phyloP scores from a whole-genome alignment of 2,113 vertebrate genomes.

The Furnarius figulus region DNA sequence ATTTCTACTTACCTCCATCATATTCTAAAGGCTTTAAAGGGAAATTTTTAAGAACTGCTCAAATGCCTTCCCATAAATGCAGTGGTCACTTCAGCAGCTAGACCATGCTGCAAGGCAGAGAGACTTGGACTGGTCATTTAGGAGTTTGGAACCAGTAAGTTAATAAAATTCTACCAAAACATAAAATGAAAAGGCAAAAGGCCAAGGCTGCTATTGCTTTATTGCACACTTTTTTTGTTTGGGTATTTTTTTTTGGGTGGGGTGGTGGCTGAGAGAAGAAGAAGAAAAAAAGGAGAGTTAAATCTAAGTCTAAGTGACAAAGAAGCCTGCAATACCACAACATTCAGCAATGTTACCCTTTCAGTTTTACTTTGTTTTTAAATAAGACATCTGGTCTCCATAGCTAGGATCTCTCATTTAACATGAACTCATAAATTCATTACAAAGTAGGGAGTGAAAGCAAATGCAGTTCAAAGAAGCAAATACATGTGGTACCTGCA shows the following conservation, averaged over 20 bases:
- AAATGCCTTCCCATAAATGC: not conserved
- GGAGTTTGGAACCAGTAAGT: not conserved
- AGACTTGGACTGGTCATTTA: not conserved
- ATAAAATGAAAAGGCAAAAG: not conserved
- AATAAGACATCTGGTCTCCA: not conserved
- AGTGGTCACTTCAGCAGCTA: not conserved
- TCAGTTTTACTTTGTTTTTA: not conserved
- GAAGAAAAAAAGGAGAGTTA: not conserved
- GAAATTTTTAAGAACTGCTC: not conserved
- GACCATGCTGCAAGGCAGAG: not conserved
- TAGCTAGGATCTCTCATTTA: not conserved
- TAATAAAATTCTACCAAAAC: not conserved
- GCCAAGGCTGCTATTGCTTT: not conserved
- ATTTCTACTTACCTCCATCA: not conserved
- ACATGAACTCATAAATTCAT: not conserved
- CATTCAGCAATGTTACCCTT: not conserved
- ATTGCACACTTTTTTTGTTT: not conserved
- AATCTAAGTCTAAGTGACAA: not conserved
- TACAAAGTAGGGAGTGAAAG: not conserved
- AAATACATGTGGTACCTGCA: not conserved
- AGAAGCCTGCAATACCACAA: not conserved
- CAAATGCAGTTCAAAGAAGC: not conserved
- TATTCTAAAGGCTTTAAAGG: not conserved
- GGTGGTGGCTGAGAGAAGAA: rapidly evolving
- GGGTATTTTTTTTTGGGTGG: rapidly evolving